These are phyloP conservation scores for Leptobrachium ailaonicum DNA, from an alignment of 2,113 vertebrate genomes.

Conservation along the genomic window DNA sequence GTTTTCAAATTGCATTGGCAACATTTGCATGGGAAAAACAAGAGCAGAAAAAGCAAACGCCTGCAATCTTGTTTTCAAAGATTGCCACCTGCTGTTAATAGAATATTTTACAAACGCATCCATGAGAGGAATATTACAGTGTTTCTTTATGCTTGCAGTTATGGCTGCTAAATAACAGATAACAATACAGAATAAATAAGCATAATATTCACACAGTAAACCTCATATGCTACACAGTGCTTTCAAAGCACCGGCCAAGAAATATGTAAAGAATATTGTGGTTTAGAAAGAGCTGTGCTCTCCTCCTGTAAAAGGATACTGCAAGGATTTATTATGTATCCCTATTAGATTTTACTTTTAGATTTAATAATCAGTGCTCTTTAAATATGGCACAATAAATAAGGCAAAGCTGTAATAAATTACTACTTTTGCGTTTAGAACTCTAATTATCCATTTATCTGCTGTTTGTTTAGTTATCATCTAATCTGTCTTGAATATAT, in stretches of 20 bases:
- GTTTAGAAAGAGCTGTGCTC: background rate
- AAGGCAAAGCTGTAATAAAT: no score
- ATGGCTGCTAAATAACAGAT: conserved; percentile 1
- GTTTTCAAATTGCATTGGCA: conserved; percentile 29
- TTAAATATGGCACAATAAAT: no score
- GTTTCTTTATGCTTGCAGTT: conserved; percentile 9
- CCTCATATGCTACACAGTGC: background rate
- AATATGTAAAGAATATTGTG: background rate
- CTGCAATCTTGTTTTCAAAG: conserved; percentile 66
- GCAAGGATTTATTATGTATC: no score
- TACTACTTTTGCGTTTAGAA: no score
- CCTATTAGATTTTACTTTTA: no score
- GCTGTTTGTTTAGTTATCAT: no score
- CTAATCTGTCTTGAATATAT: no score
- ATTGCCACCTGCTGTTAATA: conserved; percentile 80
- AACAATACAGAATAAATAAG: conserved; percentile 4
- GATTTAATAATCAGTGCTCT: no score
- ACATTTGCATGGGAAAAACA: conserved; percentile 48
- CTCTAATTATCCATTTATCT: no score
- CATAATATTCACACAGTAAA: conserved; percentile 12
- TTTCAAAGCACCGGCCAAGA: background rate
- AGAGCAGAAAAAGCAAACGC: conserved; percentile 37
- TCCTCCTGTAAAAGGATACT: no score
- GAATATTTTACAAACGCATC: conserved; percentile 66
- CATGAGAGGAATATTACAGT: conserved; percentile 50